Conservation (phyloP, 2,113 vertebrate genomes). For the Microtus oregoni region DNA sequence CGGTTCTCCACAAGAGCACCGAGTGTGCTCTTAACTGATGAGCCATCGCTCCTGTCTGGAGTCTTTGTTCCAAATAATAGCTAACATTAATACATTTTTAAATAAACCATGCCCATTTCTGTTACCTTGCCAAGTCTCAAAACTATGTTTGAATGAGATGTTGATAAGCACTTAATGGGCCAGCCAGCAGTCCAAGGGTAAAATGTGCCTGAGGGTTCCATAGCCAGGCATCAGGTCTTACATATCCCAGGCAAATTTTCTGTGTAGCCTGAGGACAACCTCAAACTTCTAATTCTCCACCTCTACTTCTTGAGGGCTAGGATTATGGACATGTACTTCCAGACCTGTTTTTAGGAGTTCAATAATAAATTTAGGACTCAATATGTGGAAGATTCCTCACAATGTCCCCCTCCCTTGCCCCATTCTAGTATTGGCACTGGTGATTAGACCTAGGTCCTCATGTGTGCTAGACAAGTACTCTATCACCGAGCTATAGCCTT, state of each 20-base stretch:
- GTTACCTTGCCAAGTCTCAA: conserved; percentile 24
- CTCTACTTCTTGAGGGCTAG: background rate
- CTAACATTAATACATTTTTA: background rate
- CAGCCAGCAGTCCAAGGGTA: background rate
- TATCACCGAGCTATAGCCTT: background rate
- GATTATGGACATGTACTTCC: background rate
- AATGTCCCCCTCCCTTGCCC: background rate
- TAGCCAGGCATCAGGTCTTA: background rate
- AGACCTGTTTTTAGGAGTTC: background rate
- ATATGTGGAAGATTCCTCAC: background rate
- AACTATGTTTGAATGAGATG: conserved; percentile 24
- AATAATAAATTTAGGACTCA: background rate
- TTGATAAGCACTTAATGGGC: background rate
- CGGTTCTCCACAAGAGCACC: background rate
- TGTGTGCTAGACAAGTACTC: background rate
- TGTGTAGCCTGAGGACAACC: background rate
- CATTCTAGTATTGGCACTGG: background rate
- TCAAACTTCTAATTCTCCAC: background rate
- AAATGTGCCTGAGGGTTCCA: background rate
- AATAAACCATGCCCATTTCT: conserved; percentile 3
- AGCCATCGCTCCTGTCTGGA: background rate
- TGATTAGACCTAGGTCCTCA: background rate
- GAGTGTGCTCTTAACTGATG: background rate
- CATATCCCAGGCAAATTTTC: background rate
- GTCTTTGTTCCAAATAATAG: background rate